Percentiles rank a stretch among this genome's conserved stretches.
phyloP scores from a whole-genome alignment of 2,113 vertebrate genomes.

The Chaetodon auriga region DNA sequence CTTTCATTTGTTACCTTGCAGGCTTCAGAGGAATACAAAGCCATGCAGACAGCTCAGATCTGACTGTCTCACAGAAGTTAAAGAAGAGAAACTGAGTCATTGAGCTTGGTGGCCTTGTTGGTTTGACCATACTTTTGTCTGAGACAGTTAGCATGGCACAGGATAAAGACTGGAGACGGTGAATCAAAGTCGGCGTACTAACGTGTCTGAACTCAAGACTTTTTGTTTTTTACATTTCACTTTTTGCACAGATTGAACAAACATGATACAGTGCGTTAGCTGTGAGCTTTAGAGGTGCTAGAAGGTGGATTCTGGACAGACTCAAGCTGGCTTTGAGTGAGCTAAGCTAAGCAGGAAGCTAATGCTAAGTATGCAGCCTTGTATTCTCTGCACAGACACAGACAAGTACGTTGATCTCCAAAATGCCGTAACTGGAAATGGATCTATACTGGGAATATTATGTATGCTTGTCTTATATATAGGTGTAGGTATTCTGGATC shows the following conservation, averaged over 20 bases:
- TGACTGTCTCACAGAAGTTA: not conserved
- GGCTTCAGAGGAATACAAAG: not conserved
- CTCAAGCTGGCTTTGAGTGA: no score
- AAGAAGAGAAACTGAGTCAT: not conserved
- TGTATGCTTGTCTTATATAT: not conserved
- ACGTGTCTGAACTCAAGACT: no score
- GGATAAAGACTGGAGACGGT: not conserved
- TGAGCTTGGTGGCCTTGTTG: not conserved
- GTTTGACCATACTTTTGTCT: no score
- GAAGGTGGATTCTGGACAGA: not conserved
- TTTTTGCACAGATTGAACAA: no score
- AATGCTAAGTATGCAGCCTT: not conserved
- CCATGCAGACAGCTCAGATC: not conserved
- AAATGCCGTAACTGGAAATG: no score
- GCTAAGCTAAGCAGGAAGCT: not conserved
- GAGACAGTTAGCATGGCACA: no score
- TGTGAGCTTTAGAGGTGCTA: not conserved
- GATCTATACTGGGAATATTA: not conserved
- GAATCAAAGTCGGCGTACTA: no score
- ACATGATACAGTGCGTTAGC: not conserved
- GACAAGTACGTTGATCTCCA: no score
- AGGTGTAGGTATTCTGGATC: no score
- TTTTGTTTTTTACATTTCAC: no score
- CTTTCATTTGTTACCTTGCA: conserved; percentile 1
- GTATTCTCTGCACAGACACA: no score